Evolutionary conservation across 2,888 invertebrate genomes (phyloP), one percentile per base, ranked within the genome.

Genomic region (Dolichomitus sp.): DNA sequence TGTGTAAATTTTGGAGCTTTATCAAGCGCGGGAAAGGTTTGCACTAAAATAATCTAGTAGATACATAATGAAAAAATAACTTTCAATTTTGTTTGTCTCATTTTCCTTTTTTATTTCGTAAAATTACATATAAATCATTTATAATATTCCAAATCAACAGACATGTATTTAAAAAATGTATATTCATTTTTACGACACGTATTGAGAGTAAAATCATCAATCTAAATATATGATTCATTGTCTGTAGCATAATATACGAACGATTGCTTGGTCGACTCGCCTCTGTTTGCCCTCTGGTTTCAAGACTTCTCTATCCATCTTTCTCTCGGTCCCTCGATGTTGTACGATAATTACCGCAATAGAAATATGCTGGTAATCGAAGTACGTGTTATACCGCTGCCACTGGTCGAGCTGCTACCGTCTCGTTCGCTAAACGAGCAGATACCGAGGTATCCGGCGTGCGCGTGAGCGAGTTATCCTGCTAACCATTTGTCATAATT

Each of bases 401-500:
- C 59, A 17, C 59, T 59, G 37, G 4, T n/a, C 40, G 4, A 19
- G 19, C 30, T 30, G 57, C 61, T 61, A 61, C 61, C 37, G 61
- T 40, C 61, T 61, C 17, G 37, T 37, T 61, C 27, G 37, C 37
- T 37, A 37, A 37, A 40, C 61, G 61, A 33, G 17, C 9, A 17
- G 17, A 17, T 61, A 37, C 61, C 19, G 37, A 4, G 4, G 61
- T 61, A 61, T 61, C 37, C 40, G 4, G 19, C 19, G 61, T 19
- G 33, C 40, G 37, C 7, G 61, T 45, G 33, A 59, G 57, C 30
- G 27, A 54, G 54, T 61, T 61, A 61, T 61, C 37, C 37, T 7
- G 61, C 40, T 61, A 61, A 37, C 61, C 82, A 82, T 82, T 74
- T 72, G 78, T 82, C 82, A 82, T 82, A 79, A 79, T 82, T 82